phyloP scores from a whole-genome alignment of 1,140 invertebrate species.

The Plectrocnemia conspersa region DNA sequence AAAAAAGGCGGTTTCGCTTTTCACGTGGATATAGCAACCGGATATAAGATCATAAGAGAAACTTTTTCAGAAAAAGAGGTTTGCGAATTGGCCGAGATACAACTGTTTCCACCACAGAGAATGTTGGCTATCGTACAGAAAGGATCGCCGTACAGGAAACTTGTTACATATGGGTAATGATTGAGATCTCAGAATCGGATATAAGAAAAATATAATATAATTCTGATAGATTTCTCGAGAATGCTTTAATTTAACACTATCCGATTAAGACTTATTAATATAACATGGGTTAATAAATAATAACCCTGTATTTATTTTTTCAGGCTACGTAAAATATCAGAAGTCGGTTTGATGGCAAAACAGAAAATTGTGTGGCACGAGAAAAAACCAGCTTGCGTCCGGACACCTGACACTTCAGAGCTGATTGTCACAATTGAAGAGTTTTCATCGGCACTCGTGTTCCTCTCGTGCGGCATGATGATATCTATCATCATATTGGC shows the following conservation, averaged over 20 bases:
- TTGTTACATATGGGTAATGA: constrained; percentile 59
- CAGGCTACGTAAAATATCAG: constrained; percentile 49
- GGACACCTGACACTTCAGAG: constrained; percentile 46
- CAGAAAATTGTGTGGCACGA: constrained; percentile 50
- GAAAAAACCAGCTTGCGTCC: constrained; percentile 48
- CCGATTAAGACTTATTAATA: background rate
- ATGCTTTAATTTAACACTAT: background rate
- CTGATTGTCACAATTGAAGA: constrained; percentile 47
- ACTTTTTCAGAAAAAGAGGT: constrained; percentile 57
- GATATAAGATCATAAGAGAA: constrained; percentile 57
- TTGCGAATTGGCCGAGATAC: constrained; percentile 57
- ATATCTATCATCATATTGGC: constrained; percentile 42
- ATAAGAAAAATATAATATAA: no score
- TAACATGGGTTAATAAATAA: background rate
- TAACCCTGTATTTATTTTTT: constrained; percentile 21
- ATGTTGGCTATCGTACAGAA: constrained; percentile 54
- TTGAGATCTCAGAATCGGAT: no score
- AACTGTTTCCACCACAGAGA: constrained; percentile 52
- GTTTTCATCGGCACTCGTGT: constrained; percentile 48
- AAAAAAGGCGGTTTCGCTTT: constrained; percentile 56
- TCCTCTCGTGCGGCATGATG: constrained; percentile 44
- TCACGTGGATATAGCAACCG: constrained; percentile 57
- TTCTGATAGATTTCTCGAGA: background rate
- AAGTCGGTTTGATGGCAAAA: constrained; percentile 49
- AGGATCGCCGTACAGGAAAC: constrained; percentile 58